Evolutionary conservation across 2,113 vertebrate species (phyloP).

Genomic region (Muscicapa adusta): DNA sequence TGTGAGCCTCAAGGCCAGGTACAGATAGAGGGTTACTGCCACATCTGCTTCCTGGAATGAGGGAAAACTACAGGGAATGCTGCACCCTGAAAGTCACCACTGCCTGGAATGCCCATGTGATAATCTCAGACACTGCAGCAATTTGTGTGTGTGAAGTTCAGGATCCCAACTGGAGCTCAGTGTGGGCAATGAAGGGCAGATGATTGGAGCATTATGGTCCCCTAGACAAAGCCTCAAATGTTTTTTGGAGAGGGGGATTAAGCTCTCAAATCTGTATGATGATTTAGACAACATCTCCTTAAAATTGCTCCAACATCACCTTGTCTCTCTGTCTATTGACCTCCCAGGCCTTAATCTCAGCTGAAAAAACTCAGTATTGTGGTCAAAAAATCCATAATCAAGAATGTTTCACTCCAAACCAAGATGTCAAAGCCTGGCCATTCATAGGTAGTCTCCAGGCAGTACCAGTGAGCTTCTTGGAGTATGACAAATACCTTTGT

Average conservation of each 20-base stretch:
- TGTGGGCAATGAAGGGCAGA: background rate
- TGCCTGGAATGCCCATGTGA: background rate
- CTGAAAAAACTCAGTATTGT: background rate
- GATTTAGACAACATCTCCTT: background rate
- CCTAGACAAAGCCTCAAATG: background rate
- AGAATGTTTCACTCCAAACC: background rate
- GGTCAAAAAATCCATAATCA: background rate
- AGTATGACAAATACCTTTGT: conserved; percentile 13
- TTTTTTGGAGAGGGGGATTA: background rate
- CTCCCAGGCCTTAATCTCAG: background rate
- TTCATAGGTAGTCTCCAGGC: background rate
- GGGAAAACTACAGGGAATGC: background rate
- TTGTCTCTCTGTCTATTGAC: background rate
- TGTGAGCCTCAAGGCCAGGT: background rate
- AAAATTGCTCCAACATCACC: background rate
- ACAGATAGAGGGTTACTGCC: background rate
- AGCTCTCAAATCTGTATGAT: background rate
- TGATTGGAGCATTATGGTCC: background rate
- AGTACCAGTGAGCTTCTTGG: background rate
- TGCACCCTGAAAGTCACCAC: background rate
- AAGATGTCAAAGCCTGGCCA: background rate
- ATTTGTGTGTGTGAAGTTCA: background rate
- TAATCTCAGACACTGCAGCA: background rate
- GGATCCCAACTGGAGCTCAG: background rate
- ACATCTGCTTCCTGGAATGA: background rate